These are phyloP conservation scores for Calonectris borealis DNA, from an alignment of 2,113 vertebrate species.

Conservation along the genomic window DNA sequence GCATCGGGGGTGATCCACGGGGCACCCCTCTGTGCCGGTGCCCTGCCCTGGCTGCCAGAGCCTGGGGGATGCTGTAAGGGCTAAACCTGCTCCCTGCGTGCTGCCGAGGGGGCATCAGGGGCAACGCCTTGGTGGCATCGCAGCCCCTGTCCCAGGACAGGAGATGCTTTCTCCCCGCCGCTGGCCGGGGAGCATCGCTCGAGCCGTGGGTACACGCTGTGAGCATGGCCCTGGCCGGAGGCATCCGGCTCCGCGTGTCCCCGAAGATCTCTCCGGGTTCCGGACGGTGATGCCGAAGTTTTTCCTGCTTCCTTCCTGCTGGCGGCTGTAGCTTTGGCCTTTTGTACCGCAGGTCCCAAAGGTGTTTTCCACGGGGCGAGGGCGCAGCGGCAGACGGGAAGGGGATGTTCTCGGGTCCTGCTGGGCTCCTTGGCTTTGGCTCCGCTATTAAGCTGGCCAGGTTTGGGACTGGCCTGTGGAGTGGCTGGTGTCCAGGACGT, in stretches of 20 bases:
- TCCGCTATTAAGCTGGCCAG: accelerated
- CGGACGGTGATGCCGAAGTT: background rate
- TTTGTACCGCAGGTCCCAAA: slow-evolving; percentile 8
- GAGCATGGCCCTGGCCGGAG: background rate
- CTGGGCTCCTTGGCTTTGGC: background rate
- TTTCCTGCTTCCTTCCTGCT: slow-evolving; percentile 68
- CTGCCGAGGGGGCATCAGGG: background rate
- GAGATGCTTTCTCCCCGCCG: accelerated
- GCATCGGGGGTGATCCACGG: accelerated
- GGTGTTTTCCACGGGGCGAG: background rate
- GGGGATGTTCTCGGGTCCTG: slow-evolving; percentile 1
- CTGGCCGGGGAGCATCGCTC: accelerated
- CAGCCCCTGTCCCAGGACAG: accelerated
- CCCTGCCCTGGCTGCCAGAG: background rate
- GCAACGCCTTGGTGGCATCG: accelerated
- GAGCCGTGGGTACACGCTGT: accelerated
- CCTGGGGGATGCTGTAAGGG: background rate
- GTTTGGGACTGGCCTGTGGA: background rate
- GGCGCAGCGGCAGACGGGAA: background rate
- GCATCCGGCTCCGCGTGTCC: background rate
- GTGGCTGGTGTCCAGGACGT: background rate
- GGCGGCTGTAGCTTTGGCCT: slow-evolving; percentile 52
- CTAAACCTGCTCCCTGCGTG: background rate
- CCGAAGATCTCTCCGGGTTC: background rate
- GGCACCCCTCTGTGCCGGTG: accelerated